Evolutionary conservation across 2,113 vertebrate genomes (phyloP), one percentile per base, ranked within the genome.

Genomic region (Hippocampus guttulatus): DNA sequence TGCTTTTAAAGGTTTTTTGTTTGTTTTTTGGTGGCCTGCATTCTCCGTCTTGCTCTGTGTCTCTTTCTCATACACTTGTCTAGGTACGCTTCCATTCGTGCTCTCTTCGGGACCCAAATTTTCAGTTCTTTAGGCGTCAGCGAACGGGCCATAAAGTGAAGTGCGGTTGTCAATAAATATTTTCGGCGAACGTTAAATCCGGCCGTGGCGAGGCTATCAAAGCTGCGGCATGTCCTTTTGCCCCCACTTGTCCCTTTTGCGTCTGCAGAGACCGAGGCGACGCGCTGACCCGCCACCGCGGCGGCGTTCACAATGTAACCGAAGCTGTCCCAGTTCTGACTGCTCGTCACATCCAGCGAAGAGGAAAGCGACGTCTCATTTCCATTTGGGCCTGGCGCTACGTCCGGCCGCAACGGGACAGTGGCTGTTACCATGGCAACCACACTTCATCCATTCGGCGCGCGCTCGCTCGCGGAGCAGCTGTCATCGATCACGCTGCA

Each of bases 111-210:
- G 45, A 72, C 38, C 54, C 66, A 16, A 10, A 62, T 52, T 51
- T 69, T 14, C 8, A 20, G 68, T 57, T 52, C 65, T 73, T 77
- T 76, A 65, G 63, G 67, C 60, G 69, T 57, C 52, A 54, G 54
- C 70, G 71, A 77, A 84, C 49, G 70, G 67, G 68, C 67, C 15
- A 49, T 75, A 64, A 80, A 82, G 82, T 82, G 0, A 84, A 73
- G 27, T 68, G 75, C 33, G 60, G 62, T 51, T 76, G 47, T 73
- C 33, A 74, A 71, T 67, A 74, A 65, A 69, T 33, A 55, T 65
- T 70, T 71, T 70, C 33, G 33, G 33, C 33, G 45, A 70, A 70
- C 75, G 73, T 67, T 25, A 64, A 77, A 79, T 79, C 60, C 70
- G 40, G 73, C 25, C 30, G 30, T 33, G 30, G 63, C 45, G 69